Percentiles rank a stretch among this genome's conserved stretches.
Evolutionary conservation across 2,797 vertebrate species (phyloP).

Genomic region (Ceryle rudis): DNA sequence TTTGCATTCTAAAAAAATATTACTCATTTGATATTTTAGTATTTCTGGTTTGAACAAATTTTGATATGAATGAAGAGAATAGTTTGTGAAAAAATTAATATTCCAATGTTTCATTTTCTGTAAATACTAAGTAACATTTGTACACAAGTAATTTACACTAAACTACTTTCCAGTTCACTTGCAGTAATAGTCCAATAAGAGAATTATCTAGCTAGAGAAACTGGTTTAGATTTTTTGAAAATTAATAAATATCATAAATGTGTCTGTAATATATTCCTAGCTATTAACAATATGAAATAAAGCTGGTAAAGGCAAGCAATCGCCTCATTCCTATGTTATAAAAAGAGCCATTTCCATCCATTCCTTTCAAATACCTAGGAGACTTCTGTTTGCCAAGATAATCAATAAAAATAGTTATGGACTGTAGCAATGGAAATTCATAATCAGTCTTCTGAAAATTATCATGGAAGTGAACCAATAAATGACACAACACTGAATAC

Average conservation of each 20-base stretch:
- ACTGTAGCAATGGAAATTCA: not conserved
- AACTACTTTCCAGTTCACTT: not conserved
- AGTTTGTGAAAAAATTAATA: not conserved
- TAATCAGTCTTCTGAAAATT: not conserved
- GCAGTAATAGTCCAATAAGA: not conserved
- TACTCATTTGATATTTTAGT: not conserved
- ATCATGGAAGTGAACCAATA: not conserved
- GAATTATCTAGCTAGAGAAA: not conserved
- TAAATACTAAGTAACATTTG: not conserved
- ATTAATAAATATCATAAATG: not conserved
- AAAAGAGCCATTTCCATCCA: not conserved
- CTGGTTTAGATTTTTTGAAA: not conserved
- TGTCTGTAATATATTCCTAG: not conserved
- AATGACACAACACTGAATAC: not conserved
- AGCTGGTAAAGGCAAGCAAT: not conserved
- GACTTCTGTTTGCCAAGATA: not conserved
- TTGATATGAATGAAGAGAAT: not conserved
- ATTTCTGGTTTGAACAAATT: not conserved
- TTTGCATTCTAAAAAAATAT: not conserved
- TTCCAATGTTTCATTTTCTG: not conserved
- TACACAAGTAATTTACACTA: not conserved
- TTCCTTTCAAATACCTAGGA: not conserved
- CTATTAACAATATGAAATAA: not conserved
- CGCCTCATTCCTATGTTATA: not conserved
- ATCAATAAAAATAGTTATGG: not conserved